Evolutionary conservation across 2,797 vertebrate genomes (phyloP), one percentile per base, ranked within the genome.

Genomic region (Parotocinclus haroldoi): DNA sequence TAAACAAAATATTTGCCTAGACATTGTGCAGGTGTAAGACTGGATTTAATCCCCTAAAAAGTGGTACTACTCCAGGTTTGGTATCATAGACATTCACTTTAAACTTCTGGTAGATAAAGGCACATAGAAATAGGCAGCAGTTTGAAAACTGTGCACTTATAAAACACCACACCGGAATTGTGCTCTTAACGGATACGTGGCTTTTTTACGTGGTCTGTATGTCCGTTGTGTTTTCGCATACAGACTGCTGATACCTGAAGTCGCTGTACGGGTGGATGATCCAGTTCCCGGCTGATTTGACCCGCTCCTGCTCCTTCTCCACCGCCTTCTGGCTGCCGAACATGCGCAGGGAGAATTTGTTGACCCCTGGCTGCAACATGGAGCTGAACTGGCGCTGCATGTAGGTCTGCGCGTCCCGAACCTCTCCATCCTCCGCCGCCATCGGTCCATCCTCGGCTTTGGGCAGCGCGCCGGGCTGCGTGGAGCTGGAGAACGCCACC

Each of bases 301-400:
- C 96, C 38, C 96, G 89, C 85, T 96, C 94, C 70, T 97, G 95
- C 64, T 98, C 96, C 37, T 93, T 85, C 77, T 98, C 96, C 80
- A 98, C 96, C 10, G 95, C 96, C 87, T 97, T 98, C 84, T 98
- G 95, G 79, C 94, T 96, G 69, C 96, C 96, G 78, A 98, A 98
- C 96, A 98, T 97, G 83, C 96, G 95, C 91, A 98, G 88, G 76
- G 96, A 98, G 90, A 98, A 98, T 84, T 98, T 98, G 87, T 98
- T 98, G 76, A 98, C 96, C 79, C 96, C 96, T 0, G 96, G 96
- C 87, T 98, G 96, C 37, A 98, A 91, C 92, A 98, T 94, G 72
- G 94, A 87, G 64, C 94, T 93, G 63, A 98, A 93, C 87, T 98
- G 96, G 72, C 94, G 88, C 86, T 98, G 96, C 94, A 98, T 91